These are phyloP conservation scores for Origma solitaria DNA, from an alignment of 2,113 vertebrate species.

Conservation along the genomic window DNA sequence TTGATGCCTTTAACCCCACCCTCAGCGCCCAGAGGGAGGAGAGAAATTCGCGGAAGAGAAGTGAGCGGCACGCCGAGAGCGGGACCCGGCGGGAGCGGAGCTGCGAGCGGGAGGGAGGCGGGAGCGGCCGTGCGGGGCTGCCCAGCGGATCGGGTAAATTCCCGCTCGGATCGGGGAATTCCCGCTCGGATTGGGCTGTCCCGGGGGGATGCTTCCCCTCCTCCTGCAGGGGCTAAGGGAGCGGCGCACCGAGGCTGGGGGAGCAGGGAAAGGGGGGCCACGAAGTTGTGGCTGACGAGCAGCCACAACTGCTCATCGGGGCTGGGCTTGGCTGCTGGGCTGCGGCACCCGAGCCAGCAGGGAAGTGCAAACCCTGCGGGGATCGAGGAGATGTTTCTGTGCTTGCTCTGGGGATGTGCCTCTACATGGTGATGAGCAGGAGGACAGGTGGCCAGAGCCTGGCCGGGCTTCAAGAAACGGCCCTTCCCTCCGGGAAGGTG, in stretches of 20 bases:
- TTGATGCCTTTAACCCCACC: conserved; percentile 30
- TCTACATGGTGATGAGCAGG: rapidly evolving
- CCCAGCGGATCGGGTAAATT: neutral
- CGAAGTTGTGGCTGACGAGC: neutral
- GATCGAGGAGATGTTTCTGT: neutral
- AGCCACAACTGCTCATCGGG: neutral
- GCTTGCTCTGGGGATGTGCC: neutral
- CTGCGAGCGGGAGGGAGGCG: neutral
- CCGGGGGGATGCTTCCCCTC: neutral
- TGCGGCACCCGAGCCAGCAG: neutral
- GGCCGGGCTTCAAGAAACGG: neutral
- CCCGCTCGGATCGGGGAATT: neutral
- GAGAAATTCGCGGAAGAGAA: neutral
- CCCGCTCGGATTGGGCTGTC: neutral
- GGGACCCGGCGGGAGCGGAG: neutral
- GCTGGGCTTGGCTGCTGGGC: neutral
- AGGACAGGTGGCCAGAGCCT: neutral
- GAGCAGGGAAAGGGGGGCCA: too few relatives aligned
- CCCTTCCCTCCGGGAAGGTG: neutral
- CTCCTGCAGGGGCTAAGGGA: neutral
- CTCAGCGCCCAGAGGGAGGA: neutral
- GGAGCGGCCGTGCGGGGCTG: neutral
- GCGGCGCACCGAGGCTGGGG: neutral
- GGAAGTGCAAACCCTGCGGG: neutral
- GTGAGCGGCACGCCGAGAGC: neutral